Base-by-base conservation (phyloP, 2,113 vertebrate species). In the Orcinus orca region DNA sequence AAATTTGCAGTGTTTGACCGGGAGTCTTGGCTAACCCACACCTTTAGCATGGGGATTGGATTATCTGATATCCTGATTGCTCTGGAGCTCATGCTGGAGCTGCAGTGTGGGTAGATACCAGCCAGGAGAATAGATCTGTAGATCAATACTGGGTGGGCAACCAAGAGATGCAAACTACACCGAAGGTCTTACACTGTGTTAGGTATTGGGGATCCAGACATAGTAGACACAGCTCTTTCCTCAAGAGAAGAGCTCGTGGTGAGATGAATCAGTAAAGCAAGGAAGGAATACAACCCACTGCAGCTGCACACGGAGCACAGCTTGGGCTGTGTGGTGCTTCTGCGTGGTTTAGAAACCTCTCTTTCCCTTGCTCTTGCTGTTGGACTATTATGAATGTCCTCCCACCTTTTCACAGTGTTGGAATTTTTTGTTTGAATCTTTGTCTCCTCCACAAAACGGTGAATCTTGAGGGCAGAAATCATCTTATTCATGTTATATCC, bases 241-340 rank as follows among this genome's bases (percentile, higher is more conserved):
- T 79, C 15, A 47, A 53, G 80, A 63, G 86, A 38, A 14, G 31
- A 60, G 55, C 44, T 79, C 11, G 0, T 17, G 14, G 33, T 5
- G 8, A 55, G 38, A 2, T n/a, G 8, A 9, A 4, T 12, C 25
- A 17, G 33, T 1, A 11, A 5, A 60, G 60, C 15, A 14, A 4
- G 70, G 33, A 5, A 15, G 70, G 33, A 5, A 12, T 17, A 1
- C 11, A 15, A 2, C 17, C 0, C 68, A 0, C 8, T 44, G 11
- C 11, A 8, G 38, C 13, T 3, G 68, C 38, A 8, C 20, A 2
- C 33, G 13, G 63, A 44, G 21, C 5, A 0, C 1, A 5, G 71
- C 23, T 6, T 4, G 60, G 84, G 41, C 79, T 7, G 38, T 5
- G 1, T 10, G 33, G 26, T 23, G 25, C 25, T 62, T 25, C 60